A percentile compares a stretch with the other conserved stretches of the same genome.
These are phyloP conservation scores for Drosophila prosaltans DNA, from an alignment of 1,140 invertebrate species.

Conservation along the genomic window DNA sequence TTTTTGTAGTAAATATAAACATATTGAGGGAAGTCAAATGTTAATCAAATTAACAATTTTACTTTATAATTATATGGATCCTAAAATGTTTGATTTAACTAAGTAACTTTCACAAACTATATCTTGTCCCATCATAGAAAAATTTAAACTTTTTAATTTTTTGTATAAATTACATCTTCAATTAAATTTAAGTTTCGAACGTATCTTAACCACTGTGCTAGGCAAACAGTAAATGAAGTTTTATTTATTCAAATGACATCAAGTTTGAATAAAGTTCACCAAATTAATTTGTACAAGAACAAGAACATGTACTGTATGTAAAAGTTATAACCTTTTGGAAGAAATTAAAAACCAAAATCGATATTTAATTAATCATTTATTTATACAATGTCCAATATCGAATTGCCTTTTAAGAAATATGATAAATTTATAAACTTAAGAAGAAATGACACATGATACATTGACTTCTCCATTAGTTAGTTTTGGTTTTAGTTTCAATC, in stretches of 20 bases:
- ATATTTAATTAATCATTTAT: background rate
- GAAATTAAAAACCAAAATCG: background rate
- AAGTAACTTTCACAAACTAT: too few relatives aligned
- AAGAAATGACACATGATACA: background rate
- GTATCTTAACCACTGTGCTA: background rate
- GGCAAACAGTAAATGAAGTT: background rate
- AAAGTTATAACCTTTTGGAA: background rate
- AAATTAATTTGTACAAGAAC: background rate
- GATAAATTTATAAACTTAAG: background rate
- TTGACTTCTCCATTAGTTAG: background rate
- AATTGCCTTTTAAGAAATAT: background rate
- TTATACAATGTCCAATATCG: too few relatives aligned
- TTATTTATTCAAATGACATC: background rate
- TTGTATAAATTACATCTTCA: too few relatives aligned
- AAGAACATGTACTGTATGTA: background rate
- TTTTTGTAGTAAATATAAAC: too few relatives aligned
- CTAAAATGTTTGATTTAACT: too few relatives aligned
- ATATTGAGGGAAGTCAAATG: too few relatives aligned
- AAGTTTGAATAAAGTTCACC: background rate
- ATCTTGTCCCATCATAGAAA: too few relatives aligned
- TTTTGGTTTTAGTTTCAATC: conserved; percentile 6
- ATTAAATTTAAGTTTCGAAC: too few relatives aligned
- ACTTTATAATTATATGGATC: too few relatives aligned
- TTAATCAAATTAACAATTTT: too few relatives aligned
- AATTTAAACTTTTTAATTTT: too few relatives aligned